Base-by-base conservation (phyloP, 2,888 invertebrate genomes). In the Acanthosoma haemorrhoidale region DNA sequence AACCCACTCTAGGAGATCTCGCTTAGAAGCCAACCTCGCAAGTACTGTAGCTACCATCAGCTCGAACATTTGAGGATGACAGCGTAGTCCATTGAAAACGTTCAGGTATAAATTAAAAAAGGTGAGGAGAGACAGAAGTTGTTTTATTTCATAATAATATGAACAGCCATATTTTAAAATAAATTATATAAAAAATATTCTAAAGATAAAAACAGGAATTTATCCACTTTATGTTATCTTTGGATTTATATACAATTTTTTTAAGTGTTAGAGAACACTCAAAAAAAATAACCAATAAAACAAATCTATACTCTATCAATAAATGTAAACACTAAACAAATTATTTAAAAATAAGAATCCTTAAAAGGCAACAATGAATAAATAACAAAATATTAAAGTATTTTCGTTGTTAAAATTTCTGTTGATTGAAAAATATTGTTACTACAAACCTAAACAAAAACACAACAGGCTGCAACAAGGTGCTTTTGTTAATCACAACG, bases 181-280 rank as follows among this genome's bases (percentile, higher is more conserved):
- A 51, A 51, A 51, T 51, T 51, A 51, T 51, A 51, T 51, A 51
- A 25, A 51, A 51, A 51, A 51, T 51, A 51, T 25, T 51, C 51
- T 51, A 25, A 51, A 51, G 25, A 51, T 29, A 51, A 51, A 51
- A 25, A n/a, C 51, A 51, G 51, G n/a, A 21, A 51, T 51, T 13
- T 51, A n/a, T 25, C 21, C 13, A 51, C 25, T 29, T 5, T 51
- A 21, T 25, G 51, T 25, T 51, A 25, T 6, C 51, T 51, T 51
- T 51, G n/a, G n/a, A 51, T 25, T n/a, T 51, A 51, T 51, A 51
- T 25, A 51, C 51, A 51, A 51, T 51, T 51, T 51, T 51, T 25
- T 51, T 51, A 51, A 51, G 29, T 51, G 2, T 3, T 3, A 21
- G 21, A 13, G 51, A n/a, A 16, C n/a, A 25, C n/a, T 13, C 29